Base-by-base conservation (phyloP, 30 jellyfish, hydroid and myxozoan genomes). In the Turritopsis dohrnii region DNA sequence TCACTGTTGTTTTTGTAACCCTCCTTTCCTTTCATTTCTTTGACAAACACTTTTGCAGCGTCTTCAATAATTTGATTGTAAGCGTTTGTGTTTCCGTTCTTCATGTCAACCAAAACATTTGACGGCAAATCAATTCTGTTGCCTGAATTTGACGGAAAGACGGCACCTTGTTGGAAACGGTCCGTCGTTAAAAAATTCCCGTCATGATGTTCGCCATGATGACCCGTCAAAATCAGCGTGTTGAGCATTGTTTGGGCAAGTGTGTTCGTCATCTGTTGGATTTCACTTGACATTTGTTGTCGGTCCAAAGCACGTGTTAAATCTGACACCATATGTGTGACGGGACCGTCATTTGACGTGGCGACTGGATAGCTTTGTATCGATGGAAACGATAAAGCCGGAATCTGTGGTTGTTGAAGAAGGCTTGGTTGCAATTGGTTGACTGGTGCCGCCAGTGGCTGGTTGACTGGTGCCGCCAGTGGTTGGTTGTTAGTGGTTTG, bases 221-320 rank as follows among this genome's bases (percentile, higher is more conserved):
- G 80, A 30, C 79, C 89, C 3, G 88, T 89, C 5, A 91, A 79
- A 53, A 91, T 65, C 83, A 91, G 73, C 1, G 97, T 91, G 84
- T 91, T 89, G 9, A 91, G 84, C 97, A 91, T 91, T 25, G 96
- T 91, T 80, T 91, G 94, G 9, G 97, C 91, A 21, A 91, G 81
- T 16, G 97, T 86, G 74, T 91, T 89, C 23, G 97, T 79, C 88
- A 91, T 84, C 52, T 83, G 94, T 18, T 87, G 54, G 85, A 87
- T 83, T 71, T 91, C 97, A 66, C 76, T 84, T 17, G 96, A 84
- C 97, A 91, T 87, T 60, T 91, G 97, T 65, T 91, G 96, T 18
- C 97, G 88, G 22, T 91, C 97, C 31, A 91, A 53, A 18, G 97
- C 97, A 13, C 97, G 94, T 52, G 97, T 86, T 22, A 91, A 52